Base-by-base conservation (phyloP, 2,113 vertebrate species). In the Ctenomys sociabilis region DNA sequence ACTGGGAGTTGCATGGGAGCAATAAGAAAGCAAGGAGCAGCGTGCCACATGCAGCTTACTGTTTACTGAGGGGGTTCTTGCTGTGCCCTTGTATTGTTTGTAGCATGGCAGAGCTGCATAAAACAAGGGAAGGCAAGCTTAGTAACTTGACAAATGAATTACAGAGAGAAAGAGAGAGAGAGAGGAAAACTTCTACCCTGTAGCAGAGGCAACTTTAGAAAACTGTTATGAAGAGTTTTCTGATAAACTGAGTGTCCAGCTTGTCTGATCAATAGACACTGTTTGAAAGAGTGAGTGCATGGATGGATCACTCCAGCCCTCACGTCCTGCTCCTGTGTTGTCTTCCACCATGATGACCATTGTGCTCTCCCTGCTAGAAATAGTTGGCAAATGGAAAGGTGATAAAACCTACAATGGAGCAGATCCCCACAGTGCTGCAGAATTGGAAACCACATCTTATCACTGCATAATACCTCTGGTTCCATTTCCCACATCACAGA, bases 361-460 rank as follows among this genome's bases (percentile, higher is more conserved):
- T 16, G 4, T 43, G 7, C 2, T 78, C 22, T 86, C 49, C 92
- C 84, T 5, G 2, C 93, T 57, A 35, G 83, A 84, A 92, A 87
- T 70, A 70, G 75, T 93, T 77, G 75, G 86, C 83, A 77, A 80
- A 95, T 83, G 0, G 13, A 75, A 91, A 96, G 78, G 83, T 87
- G 83, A 86, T 91, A 49, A 97, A 96, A 43, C 81, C 81, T 37
- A 88, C 87, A 57, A 59, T 10, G 70, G 68, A 61, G 90, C 81
- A 64, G 52, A 68, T n/a, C 91, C 96, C 90, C 89, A 32, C 66
- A 72, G 80, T 61, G 81, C 35, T 92, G 52, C 24, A 64, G 80
- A 93, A 96, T 97, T 85, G 91, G 96, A 97, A 95, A 92, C 61
- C 54, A 32, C 45, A 89, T 77, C 81, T 96, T 96, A 59, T 93